phyloP scores from a whole-genome alignment of 1,140 invertebrate species.

The Babylonia areolata region DNA sequence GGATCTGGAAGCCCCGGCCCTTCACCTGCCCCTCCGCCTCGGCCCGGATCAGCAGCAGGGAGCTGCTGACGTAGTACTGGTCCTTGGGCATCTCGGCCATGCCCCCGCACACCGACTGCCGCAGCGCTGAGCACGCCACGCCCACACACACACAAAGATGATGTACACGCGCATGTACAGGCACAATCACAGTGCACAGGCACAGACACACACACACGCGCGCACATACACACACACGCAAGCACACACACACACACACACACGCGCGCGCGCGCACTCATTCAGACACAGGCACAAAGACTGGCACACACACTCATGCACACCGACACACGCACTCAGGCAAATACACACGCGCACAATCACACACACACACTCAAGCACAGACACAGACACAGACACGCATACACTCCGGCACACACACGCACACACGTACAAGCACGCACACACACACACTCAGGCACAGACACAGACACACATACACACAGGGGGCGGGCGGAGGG shows the following conservation, averaged over 20 bases:
- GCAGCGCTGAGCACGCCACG: background rate
- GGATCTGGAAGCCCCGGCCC: constrained; percentile 30
- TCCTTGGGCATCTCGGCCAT: constrained; percentile 18
- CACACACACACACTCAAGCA: too few species aligned
- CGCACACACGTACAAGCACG: too few species aligned
- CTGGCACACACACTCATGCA: background rate
- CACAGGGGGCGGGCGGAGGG: too few species aligned
- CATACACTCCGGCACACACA: too few species aligned
- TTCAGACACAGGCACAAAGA: background rate
- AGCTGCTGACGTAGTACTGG: constrained; percentile 11
- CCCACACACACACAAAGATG: background rate
- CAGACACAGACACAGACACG: too few species aligned
- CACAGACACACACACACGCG: too few species aligned
- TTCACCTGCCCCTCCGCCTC: background rate
- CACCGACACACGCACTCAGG: background rate
- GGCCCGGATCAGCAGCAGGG: constrained; percentile 6
- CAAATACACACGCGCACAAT: too few species aligned
- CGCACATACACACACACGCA: background rate
- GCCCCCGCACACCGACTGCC: constrained; percentile 4
- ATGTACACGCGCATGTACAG: too few species aligned
- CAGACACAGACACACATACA: too few species aligned
- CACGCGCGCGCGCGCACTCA: too few species aligned
- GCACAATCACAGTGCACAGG: too few species aligned
- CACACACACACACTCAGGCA: too few species aligned
- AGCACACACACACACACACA: constrained; percentile 7